These are phyloP conservation scores for Sarotherodon lohbergeri DNA, from an alignment of 2,113 vertebrate species.

Conservation along the genomic window DNA sequence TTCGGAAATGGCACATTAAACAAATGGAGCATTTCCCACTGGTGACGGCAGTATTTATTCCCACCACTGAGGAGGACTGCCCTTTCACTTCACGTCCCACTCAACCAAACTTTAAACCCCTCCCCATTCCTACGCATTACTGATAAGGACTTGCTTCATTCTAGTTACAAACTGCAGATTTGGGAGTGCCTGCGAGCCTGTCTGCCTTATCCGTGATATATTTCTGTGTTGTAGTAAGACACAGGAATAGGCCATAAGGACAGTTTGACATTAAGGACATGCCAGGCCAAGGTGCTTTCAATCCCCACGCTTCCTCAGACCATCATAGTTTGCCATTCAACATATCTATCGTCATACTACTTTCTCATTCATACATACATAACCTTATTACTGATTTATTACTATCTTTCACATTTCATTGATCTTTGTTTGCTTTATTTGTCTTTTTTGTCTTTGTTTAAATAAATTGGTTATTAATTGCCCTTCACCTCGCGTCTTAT, in stretches of 20 bases:
- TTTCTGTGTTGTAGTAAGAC: background rate
- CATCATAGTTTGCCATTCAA: background rate
- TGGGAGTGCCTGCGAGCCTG: background rate
- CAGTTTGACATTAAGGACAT: background rate
- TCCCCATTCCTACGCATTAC: background rate
- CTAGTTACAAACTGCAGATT: background rate
- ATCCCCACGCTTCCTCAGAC: background rate
- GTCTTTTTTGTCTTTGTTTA: background rate
- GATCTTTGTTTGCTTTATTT: background rate
- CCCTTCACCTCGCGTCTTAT: background rate
- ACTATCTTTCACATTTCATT: background rate
- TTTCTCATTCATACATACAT: background rate
- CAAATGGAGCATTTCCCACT: constrained; percentile 56
- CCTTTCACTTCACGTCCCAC: constrained; percentile 47
- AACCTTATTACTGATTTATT: background rate
- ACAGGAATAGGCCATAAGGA: background rate
- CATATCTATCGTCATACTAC: background rate
- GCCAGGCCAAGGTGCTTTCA: background rate
- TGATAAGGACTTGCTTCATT: background rate
- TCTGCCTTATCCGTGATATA: background rate
- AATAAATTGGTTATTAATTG: background rate
- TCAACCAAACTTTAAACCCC: constrained; percentile 14
- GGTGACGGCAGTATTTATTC: constrained; percentile 56
- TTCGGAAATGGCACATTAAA: constrained; percentile 63
- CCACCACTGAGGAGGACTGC: constrained; percentile 39